Percentiles rank a stretch among this genome's conserved stretches.
Conservation (phyloP, 2,888 invertebrate genomes). For the Phytoseiulus persimilis region DNA sequence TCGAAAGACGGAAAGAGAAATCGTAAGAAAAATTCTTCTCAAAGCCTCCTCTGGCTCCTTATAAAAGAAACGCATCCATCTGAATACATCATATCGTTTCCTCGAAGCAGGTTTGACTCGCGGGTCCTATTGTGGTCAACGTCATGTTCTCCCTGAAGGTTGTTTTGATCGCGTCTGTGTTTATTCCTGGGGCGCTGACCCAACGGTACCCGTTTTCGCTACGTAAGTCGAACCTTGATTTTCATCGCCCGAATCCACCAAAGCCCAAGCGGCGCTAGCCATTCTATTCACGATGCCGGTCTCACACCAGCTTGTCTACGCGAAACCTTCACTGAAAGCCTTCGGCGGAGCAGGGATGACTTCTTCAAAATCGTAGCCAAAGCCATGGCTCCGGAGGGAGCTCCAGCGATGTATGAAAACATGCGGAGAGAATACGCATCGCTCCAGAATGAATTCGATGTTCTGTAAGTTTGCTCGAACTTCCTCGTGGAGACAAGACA, state of each 20-base stretch:
- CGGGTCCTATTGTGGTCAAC: neutral
- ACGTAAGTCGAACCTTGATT: neutral
- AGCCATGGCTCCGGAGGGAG: neutral
- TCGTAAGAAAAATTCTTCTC: neutral
- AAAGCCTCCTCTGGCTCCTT: neutral
- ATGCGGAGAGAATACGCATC: neutral
- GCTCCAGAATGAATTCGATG: neutral
- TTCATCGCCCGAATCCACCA: neutral
- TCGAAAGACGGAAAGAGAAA: neutral
- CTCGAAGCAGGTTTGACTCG: neutral
- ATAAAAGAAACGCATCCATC: neutral
- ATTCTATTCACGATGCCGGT: neutral
- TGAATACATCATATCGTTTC: neutral
- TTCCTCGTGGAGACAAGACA: no score
- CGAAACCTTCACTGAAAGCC: neutral
- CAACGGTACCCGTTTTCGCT: neutral
- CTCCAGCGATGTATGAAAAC: neutral
- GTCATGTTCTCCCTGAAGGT: neutral
- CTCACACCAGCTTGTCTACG: neutral
- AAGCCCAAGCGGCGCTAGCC: no score
- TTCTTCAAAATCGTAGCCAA: neutral
- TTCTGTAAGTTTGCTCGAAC: neutral
- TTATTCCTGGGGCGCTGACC: neutral
- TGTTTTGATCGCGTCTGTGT: neutral
- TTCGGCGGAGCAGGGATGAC: neutral